These are phyloP conservation scores for Megastigmus dorsalis DNA, from an alignment of 2,888 invertebrate genomes.

Conservation along the genomic window DNA sequence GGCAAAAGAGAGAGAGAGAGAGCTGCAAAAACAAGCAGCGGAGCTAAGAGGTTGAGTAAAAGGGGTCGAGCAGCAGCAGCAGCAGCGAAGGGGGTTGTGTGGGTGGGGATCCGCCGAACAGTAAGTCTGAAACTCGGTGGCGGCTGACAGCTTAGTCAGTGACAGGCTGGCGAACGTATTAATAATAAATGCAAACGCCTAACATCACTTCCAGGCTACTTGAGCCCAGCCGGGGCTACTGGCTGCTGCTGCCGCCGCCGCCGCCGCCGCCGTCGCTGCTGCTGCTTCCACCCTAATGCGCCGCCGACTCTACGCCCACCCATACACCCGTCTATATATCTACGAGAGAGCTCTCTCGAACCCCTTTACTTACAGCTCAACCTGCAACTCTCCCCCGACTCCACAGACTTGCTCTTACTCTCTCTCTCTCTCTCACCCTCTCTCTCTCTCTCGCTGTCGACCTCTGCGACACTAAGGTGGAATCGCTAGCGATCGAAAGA, in stretches of 20 bases:
- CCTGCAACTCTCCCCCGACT: no score
- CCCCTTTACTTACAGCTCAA: conserved; percentile 40
- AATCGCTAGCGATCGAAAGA: neutral
- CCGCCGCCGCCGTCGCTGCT: conserved; percentile 38
- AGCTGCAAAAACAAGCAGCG: conserved; percentile 22
- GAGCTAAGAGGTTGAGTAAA: conserved; percentile 35
- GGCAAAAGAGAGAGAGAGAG: neutral
- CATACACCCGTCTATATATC: neutral
- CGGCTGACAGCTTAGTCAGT: conserved; percentile 68
- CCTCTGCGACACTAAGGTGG: neutral
- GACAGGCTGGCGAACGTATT: conserved; percentile 70
- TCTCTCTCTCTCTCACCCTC: conserved; percentile 20
- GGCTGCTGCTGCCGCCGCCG: conserved; percentile 51
- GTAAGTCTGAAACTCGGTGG: conserved; percentile 61
- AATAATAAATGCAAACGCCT: conserved; percentile 73
- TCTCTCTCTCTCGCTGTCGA: neutral
- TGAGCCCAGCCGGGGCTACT: conserved; percentile 31
- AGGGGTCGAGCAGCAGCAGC: conserved; percentile 23
- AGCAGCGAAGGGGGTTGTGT: neutral
- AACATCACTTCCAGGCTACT: conserved; percentile 69
- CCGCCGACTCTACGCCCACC: conserved; percentile 48
- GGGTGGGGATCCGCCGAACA: conserved; percentile 55
- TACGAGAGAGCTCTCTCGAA: neutral
- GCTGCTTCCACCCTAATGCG: conserved; percentile 53
- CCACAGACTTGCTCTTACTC: conserved; percentile 14